phyloP scores from a whole-genome alignment of 2,113 vertebrate genomes.

The Diadophis punctatus region DNA sequence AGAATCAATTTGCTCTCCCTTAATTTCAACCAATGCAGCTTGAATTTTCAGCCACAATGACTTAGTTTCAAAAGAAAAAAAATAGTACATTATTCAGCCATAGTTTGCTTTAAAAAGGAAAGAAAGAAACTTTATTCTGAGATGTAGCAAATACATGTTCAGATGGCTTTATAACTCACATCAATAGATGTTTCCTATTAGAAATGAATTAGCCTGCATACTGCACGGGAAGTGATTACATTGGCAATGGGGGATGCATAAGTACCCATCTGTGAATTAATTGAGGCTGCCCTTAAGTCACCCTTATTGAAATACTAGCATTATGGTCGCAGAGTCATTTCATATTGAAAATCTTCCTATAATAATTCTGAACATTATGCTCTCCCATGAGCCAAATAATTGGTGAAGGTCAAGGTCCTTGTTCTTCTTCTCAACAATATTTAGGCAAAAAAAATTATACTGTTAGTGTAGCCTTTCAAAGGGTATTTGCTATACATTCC shows the following conservation, averaged over 20 bases:
- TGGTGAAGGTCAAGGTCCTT: constrained; percentile 21
- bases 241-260: background rate
- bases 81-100: background rate
- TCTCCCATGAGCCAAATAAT: constrained; percentile 41
- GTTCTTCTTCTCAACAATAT: constrained; percentile 14
- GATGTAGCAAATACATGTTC: constrained; percentile 5
- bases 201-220: constrained; percentile 43
- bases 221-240: constrained; percentile 50
- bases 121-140: constrained; percentile 3
- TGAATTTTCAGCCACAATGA: constrained; percentile 2
- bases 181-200: constrained; percentile 40
- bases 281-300: constrained; percentile 30
- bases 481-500: background rate
- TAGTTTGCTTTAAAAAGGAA: background rate
- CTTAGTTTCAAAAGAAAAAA: background rate
- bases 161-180: constrained; percentile 13
- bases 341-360: constrained; percentile 43
- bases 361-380: constrained; percentile 34
- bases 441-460: background rate
- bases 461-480: background rate
- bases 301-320: constrained; percentile 23
- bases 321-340: constrained; percentile 29
- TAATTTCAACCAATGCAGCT: background rate
- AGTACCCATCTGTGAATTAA: constrained; percentile 5
- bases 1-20: background rate